phyloP scores from a whole-genome alignment of 2,797 vertebrate species.

The Enteromius argenteus region DNA sequence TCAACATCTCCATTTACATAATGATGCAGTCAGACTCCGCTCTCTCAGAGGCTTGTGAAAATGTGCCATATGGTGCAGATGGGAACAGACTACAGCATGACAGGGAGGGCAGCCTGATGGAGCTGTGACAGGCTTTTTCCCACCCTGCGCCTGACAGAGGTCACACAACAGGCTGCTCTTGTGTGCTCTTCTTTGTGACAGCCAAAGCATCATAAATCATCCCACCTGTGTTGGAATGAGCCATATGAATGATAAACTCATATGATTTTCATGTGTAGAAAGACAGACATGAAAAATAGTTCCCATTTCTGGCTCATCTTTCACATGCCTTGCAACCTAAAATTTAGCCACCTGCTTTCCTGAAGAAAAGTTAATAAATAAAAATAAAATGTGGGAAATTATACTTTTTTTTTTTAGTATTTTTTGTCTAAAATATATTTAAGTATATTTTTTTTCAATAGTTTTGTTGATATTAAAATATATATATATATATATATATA shows the following conservation, averaged over 20 bases:
- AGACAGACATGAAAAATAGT: background rate
- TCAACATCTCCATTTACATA: constrained; percentile 72
- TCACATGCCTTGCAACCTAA: background rate
- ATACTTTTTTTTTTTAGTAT: background rate
- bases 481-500: too few species aligned
- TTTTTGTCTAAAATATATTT: background rate
- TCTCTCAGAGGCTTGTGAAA: constrained; percentile 63
- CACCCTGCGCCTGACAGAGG: constrained; percentile 40
- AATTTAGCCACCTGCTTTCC: background rate
- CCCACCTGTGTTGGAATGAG: constrained; percentile 30
- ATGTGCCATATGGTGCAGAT: constrained; percentile 72
- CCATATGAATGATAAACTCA: background rate
- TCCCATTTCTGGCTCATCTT: background rate
- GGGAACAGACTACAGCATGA: constrained; percentile 63
- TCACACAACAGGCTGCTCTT: constrained; percentile 24
- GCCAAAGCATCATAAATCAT: constrained; percentile 40
- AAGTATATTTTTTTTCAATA: too few species aligned
- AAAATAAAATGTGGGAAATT: too few species aligned
- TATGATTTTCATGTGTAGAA: background rate
- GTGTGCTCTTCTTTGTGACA: constrained; percentile 28
- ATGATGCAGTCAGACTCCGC: constrained; percentile 64
- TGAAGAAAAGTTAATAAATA: background rate
- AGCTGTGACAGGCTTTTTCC: constrained; percentile 32
- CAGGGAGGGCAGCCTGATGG: constrained; percentile 56
- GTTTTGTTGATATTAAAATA: too few species aligned